These are phyloP conservation scores for Andrena bicolor DNA, from an alignment of 2,888 invertebrate genomes.

Conservation along the genomic window DNA sequence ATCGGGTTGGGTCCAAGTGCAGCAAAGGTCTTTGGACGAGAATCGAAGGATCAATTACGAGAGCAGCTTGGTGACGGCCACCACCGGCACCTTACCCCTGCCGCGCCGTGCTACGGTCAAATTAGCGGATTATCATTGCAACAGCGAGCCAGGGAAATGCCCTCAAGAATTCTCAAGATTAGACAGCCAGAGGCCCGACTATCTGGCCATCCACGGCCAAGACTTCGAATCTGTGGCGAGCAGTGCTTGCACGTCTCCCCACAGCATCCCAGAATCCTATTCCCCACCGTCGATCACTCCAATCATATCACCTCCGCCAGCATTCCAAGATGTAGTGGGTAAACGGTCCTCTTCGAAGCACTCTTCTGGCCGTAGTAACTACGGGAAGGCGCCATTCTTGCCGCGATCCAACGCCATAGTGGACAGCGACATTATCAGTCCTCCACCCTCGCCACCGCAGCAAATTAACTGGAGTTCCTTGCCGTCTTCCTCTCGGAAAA, in stretches of 20 bases:
- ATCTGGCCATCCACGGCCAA: conserved; percentile 77
- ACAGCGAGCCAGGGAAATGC: conserved; percentile 81
- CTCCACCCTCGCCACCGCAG: conserved; percentile 85
- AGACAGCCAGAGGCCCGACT: conserved; percentile 75
- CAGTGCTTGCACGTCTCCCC: conserved; percentile 83
- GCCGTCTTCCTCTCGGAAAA: conserved; percentile 77
- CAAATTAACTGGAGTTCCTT: conserved; percentile 83
- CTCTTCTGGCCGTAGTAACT: conserved; percentile 76
- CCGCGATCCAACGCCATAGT: conserved; percentile 87
- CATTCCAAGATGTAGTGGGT: conserved; percentile 87
- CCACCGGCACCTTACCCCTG: conserved; percentile 82
- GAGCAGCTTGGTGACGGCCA: conserved; percentile 67
- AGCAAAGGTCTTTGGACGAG: conserved; percentile 87
- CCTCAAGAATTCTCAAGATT: conserved; percentile 73
- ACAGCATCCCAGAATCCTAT: conserved; percentile 83
- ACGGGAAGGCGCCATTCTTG: conserved; percentile 86
- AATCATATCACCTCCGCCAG: conserved; percentile 90
- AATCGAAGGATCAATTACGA: conserved; percentile 84
- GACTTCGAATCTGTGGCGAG: conserved; percentile 82
- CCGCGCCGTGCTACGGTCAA: conserved; percentile 85
- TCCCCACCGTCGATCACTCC: conserved; percentile 90
- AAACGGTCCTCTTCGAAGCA: conserved; percentile 72
- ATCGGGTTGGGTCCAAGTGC: conserved; percentile 87
- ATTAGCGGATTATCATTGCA: conserved; percentile 86
- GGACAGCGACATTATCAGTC: conserved; percentile 86